These are phyloP conservation scores for Phasia obesa DNA, from an alignment of 2,888 invertebrate genomes.

Conservation along the genomic window DNA sequence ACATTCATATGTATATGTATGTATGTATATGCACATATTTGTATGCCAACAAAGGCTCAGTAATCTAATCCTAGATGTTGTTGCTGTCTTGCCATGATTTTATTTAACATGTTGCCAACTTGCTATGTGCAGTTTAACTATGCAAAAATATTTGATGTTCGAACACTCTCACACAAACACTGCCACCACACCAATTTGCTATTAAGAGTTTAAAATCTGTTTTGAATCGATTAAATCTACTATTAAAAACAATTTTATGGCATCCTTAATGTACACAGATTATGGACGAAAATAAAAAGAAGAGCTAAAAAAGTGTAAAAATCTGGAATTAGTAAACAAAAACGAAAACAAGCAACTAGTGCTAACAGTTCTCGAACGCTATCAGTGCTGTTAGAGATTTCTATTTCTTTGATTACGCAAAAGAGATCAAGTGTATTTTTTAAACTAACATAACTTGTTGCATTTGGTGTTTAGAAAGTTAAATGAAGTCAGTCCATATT, in stretches of 20 bases:
- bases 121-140: slow-evolving; percentile 41
- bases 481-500: too few species aligned
- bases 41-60: slow-evolving; percentile 25
- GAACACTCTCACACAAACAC: slow-evolving; percentile 33
- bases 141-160: slow-evolving; percentile 57
- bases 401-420: too few species aligned
- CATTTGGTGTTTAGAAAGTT: too few species aligned
- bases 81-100: slow-evolving; percentile 38
- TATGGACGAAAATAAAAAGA: slow-evolving; percentile 28
- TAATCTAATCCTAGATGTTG: slow-evolving; percentile 34
- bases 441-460: too few species aligned
- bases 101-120: slow-evolving; percentile 53
- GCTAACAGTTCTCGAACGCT: neutral
- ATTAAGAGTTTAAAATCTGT: slow-evolving; percentile 60
- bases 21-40: too few species aligned
- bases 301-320: slow-evolving; percentile 13
- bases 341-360: slow-evolving; percentile 40
- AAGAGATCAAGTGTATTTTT: too few species aligned
- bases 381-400: neutral
- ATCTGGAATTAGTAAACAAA: slow-evolving; percentile 44
- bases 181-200: slow-evolving; percentile 15
- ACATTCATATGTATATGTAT: neutral
- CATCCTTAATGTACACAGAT: slow-evolving; percentile 65
- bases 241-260: slow-evolving; percentile 65
- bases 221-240: slow-evolving; percentile 65